Conservation (phyloP, 1,140 invertebrate genomes). For the Drosophila nasuta region DNA sequence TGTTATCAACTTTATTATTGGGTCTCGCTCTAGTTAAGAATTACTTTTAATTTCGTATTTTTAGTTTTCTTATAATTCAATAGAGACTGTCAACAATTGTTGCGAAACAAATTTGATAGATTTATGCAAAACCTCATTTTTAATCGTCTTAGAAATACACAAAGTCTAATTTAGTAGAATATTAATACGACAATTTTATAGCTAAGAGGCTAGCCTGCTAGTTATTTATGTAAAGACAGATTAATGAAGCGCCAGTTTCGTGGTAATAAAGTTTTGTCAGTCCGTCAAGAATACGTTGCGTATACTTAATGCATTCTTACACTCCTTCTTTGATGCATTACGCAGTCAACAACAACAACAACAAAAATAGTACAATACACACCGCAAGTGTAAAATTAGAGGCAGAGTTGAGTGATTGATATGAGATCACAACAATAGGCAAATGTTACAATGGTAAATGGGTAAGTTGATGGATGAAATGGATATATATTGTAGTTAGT, state of each 20-base stretch:
- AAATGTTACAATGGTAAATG: background rate
- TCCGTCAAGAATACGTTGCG: background rate
- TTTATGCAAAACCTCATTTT: too few species aligned
- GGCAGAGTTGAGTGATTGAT: slow-evolving; percentile 2
- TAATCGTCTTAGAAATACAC: too few species aligned
- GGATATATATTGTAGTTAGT: background rate
- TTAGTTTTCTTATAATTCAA: too few species aligned
- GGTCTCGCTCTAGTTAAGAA: too few species aligned
- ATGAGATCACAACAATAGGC: slow-evolving; percentile 4
- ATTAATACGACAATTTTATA: too few species aligned
- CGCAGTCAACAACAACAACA: background rate
- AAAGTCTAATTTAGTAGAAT: too few species aligned
- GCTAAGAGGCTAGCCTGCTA: too few species aligned
- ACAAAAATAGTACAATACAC: background rate
- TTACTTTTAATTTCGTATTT: too few species aligned
- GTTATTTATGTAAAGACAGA: background rate
- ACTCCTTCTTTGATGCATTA: background rate
- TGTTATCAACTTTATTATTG: too few species aligned
- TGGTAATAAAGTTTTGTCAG: background rate
- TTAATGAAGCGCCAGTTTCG: background rate
- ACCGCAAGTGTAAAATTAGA: background rate
- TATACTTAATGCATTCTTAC: slow-evolving; percentile 1
- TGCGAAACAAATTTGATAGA: too few species aligned
- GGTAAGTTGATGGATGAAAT: slow-evolving; percentile 14
- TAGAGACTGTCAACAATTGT: too few species aligned